A percentile compares a stretch with the other conserved stretches of the same genome.
phyloP scores from a whole-genome alignment of 2,888 invertebrate genomes.

The Drosophila nr. perissopoda region DNA sequence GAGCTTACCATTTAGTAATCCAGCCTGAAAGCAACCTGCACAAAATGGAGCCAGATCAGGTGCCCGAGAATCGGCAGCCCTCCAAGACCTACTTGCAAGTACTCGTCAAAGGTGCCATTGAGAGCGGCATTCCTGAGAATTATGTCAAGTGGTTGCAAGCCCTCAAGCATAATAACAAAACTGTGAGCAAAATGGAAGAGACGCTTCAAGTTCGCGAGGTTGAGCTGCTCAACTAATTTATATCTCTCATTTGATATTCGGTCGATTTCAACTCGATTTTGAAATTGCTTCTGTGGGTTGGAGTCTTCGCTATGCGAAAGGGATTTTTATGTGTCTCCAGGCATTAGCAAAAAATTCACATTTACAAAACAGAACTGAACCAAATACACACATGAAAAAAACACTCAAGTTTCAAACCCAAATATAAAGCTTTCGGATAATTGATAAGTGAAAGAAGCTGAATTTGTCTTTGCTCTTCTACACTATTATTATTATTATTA shows the following conservation, averaged over 20 bases:
- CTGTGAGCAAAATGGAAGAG: conserved; percentile 85
- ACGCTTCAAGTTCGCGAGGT: conserved; percentile 81
- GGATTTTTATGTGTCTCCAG: not conserved
- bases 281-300: not conserved
- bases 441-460: not conserved
- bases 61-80: conserved; percentile 89
- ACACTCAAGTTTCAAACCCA: not conserved
- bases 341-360: not conserved
- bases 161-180: conserved; percentile 91
- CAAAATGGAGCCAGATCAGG: conserved; percentile 75
- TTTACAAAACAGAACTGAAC: not conserved
- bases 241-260: no score
- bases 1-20: conserved; percentile 89
- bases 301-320: not conserved
- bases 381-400: not conserved
- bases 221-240: conserved; percentile 35
- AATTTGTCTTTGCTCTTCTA: no score
- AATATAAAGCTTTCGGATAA: not conserved
- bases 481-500: not conserved
- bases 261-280: not conserved
- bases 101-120: conserved; percentile 82
- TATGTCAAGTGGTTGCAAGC: conserved; percentile 89
- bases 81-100: conserved; percentile 90
- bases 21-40: conserved; percentile 85
- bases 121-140: conserved; percentile 88